Percentiles rank a stretch among this genome's conserved stretches.
Evolutionary conservation across 2,113 vertebrate species (phyloP).

Genomic region (Planiliza haematocheilus): DNA sequence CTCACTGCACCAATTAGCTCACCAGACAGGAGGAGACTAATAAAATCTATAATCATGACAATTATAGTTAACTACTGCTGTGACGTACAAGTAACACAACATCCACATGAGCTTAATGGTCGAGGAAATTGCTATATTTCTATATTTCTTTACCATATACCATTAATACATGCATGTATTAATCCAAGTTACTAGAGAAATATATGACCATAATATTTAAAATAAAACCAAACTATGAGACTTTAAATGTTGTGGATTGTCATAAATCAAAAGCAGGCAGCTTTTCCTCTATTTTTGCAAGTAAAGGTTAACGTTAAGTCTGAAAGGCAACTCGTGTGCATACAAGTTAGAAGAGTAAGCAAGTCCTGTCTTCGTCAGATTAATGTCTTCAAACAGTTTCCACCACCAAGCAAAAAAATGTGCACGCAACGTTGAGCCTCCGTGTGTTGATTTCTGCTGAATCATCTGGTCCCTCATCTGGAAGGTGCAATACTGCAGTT

Average conservation of each 20-base stretch:
- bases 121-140: background rate
- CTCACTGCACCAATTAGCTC: constrained; percentile 38
- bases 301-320: background rate
- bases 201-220: no score
- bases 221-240: no score
- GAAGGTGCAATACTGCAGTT: constrained; percentile 54
- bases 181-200: no score
- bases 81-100: background rate
- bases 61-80: constrained; percentile 6
- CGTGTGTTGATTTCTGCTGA: constrained; percentile 54
- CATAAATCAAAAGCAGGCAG: background rate
- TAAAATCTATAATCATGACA: constrained; percentile 4
- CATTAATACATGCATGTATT: no score
- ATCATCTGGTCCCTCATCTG: constrained; percentile 50
- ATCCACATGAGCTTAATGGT: background rate
- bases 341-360: background rate
- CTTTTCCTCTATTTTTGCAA: background rate
- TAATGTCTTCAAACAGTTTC: constrained; percentile 39
- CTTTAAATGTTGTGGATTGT: no score
- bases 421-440: no score
- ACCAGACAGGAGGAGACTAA: constrained; percentile 25
- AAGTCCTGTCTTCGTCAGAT: constrained; percentile 14
- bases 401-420: constrained; percentile 8
- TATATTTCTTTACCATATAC: background rate
- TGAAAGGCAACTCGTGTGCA: background rate